A percentile compares a stretch with the other conserved stretches of the same genome.
These are phyloP conservation scores for Montipora cactus DNA, from an alignment of 64 coral and sea anemone species.

Conservation along the genomic window DNA sequence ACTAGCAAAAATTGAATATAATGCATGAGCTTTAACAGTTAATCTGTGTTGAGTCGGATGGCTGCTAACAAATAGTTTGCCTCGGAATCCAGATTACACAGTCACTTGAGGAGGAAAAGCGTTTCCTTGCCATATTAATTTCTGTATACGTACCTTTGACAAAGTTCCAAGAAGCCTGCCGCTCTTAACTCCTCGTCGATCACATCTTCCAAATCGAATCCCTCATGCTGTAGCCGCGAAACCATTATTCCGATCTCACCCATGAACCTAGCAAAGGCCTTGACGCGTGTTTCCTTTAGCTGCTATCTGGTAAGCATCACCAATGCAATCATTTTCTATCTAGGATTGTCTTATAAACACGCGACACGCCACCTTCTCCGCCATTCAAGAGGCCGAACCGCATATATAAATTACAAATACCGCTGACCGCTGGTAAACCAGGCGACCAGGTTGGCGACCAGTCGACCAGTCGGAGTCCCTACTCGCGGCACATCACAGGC, in stretches of 20 bases:
- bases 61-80: not conserved
- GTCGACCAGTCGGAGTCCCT: too few species aligned
- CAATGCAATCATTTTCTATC: not conserved
- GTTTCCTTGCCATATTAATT: not conserved
- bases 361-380: not conserved
- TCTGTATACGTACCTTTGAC: slow-evolving; percentile 55
- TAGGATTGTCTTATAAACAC: not conserved
- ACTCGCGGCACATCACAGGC: too few species aligned
- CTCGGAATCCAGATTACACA: not conserved
- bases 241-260: slow-evolving; percentile 95
- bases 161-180: slow-evolving; percentile 78
- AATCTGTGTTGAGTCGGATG: too few species aligned
- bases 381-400: too few species aligned
- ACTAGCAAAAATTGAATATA: too few species aligned
- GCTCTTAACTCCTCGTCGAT: slow-evolving; percentile 85
- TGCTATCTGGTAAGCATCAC: not conserved
- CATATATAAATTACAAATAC: too few species aligned
- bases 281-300: not conserved
- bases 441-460: too few species aligned
- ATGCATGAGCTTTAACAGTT: too few species aligned
- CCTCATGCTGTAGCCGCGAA: slow-evolving; percentile 77
- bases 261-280: slow-evolving; percentile 59
- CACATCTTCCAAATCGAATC: slow-evolving; percentile 76
- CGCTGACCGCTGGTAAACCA: too few species aligned
- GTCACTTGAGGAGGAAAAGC: not conserved